These are phyloP conservation scores for Acanthopagrus latus DNA, from an alignment of 2,797 vertebrate species.

Conservation along the genomic window DNA sequence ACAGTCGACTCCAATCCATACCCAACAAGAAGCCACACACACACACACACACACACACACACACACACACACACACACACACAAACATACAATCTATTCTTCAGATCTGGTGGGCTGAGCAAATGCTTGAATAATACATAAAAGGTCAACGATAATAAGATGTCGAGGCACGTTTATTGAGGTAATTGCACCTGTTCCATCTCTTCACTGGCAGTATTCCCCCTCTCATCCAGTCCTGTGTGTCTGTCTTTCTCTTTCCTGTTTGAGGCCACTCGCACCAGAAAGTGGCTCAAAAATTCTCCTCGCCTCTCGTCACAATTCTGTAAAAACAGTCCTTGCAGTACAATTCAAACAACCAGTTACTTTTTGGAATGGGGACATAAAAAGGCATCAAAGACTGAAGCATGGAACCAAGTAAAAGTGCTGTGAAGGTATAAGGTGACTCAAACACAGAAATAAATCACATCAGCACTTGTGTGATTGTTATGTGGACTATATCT, in stretches of 20 bases:
- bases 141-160: constrained; percentile 72
- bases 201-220: constrained; percentile 19
- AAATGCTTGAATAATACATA: constrained; percentile 66
- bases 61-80: background rate
- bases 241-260: constrained; percentile 2
- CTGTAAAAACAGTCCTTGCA: background rate
- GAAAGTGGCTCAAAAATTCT: background rate
- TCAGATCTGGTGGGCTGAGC: constrained; percentile 1
- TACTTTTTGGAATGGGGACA: background rate
- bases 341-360: background rate
- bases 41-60: constrained; percentile 7
- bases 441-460: background rate
- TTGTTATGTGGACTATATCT: background rate
- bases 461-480: background rate
- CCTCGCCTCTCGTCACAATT: background rate
- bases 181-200: constrained; percentile 62
- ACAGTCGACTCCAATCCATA: constrained; percentile 68
- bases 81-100: constrained; percentile 38
- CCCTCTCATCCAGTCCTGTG: background rate
- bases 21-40: constrained; percentile 34
- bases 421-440: background rate
- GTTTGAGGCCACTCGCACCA: background rate
- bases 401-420: background rate
- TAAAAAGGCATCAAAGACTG: background rate
- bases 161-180: constrained; percentile 61